A percentile compares a stretch with the other conserved stretches of the same genome.
These are phyloP conservation scores for Pemphredon lugubris DNA, from an alignment of 2,888 invertebrate genomes.

Conservation along the genomic window DNA sequence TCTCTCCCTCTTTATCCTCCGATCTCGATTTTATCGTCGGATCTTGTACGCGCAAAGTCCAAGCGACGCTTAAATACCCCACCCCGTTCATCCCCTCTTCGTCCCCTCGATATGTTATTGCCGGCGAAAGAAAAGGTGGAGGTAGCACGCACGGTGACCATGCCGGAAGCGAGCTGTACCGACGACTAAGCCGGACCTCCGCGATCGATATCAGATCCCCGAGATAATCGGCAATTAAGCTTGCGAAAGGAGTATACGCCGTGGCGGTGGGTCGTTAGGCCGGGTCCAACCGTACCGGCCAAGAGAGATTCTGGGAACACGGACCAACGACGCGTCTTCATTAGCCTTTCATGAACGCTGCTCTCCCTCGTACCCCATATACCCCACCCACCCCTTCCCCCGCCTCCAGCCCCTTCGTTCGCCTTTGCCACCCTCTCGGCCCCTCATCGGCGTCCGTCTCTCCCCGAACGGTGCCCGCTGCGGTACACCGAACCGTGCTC, in stretches of 20 bases:
- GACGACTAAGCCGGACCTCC: constrained; percentile 31
- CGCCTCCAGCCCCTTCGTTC: constrained; percentile 5
- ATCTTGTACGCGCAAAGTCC: constrained; percentile 49
- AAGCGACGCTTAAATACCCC: constrained; percentile 37
- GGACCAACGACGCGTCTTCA: constrained; percentile 77
- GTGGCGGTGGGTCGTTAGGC: constrained; percentile 59
- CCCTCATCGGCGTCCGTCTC: no score
- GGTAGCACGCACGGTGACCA: constrained; percentile 37
- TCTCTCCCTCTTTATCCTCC: constrained; percentile 27
- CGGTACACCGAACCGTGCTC: constrained; percentile 37
- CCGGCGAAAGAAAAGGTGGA: constrained; percentile 9
- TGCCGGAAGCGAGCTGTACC: constrained; percentile 54
- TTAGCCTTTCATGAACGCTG: constrained; percentile 79
- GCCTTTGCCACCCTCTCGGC: constrained; percentile 14
- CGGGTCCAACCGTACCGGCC: constrained; percentile 54
- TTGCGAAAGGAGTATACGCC: constrained; percentile 66
- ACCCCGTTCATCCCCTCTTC: no score
- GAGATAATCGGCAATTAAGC: constrained; percentile 75
- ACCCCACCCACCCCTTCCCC: constrained; percentile 4
- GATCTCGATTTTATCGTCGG: constrained; percentile 45
- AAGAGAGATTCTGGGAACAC: constrained; percentile 75
- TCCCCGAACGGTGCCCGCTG: constrained; percentile 7
- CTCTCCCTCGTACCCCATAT: constrained; percentile 17
- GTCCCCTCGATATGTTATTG: constrained; percentile 7
- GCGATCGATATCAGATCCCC: constrained; percentile 66